A percentile compares a stretch with the other conserved stretches of the same genome.
These are phyloP conservation scores for Apeltes quadracus DNA, from an alignment of 2,113 vertebrate genomes.

Conservation along the genomic window DNA sequence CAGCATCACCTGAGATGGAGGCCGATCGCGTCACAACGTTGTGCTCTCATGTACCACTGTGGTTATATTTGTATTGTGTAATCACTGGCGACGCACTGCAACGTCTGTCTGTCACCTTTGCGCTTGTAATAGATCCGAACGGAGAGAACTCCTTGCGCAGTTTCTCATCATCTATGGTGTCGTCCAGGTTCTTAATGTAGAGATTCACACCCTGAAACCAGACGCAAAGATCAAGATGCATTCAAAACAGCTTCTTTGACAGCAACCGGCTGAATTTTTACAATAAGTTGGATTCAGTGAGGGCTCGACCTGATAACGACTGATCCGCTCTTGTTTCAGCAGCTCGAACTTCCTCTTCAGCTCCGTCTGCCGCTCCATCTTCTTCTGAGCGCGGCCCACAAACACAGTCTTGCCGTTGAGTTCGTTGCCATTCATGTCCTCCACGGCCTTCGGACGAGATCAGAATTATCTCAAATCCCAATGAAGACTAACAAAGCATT, in stretches of 20 bases:
- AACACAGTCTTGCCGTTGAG: conserved; percentile 94
- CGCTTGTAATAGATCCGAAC: conserved; percentile 97
- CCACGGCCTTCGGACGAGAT: conserved; percentile 86
- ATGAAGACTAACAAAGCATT: neutral
- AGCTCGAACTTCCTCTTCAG: conserved; percentile 96
- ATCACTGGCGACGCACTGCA: neutral
- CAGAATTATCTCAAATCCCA: conserved; percentile 1
- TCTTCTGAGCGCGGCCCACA: conserved; percentile 97
- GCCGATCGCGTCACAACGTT: neutral
- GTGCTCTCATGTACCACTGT: too few relatives aligned
- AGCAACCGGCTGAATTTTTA: neutral
- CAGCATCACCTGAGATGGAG: conserved; percentile 89
- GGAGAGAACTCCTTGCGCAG: conserved; percentile 97
- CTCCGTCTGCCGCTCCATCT: conserved; percentile 97
- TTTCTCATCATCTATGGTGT: conserved; percentile 98
- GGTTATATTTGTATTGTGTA: neutral
- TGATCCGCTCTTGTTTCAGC: conserved; percentile 97
- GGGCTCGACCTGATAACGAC: conserved; percentile 90
- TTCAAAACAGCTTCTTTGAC: neutral
- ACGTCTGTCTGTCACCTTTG: conserved; percentile 85
- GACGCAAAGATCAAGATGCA: neutral
- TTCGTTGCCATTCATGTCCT: conserved; percentile 98
- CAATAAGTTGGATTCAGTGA: neutral
- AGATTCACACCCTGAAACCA: conserved; percentile 92
- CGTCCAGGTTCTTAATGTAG: conserved; percentile 98